Base-by-base conservation (phyloP, 1,140 invertebrate genomes). In the Pachyrhynchus sulphureomaculatus region DNA sequence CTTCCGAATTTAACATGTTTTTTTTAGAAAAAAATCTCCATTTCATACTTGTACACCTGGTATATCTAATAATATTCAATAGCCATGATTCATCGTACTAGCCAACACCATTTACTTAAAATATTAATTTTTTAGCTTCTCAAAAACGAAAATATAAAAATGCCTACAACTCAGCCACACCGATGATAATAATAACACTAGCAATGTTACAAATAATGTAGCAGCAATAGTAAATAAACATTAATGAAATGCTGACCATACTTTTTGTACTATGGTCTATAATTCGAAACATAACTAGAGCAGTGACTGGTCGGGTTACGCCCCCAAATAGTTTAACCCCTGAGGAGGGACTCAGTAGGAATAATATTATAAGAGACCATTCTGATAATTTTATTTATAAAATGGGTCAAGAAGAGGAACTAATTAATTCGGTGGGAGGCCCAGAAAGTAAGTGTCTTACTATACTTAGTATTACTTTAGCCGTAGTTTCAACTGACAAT, bases 211-310 rank as follows among this genome's bases (percentile, higher is more conserved):
- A 9, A n/a, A 6, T 10, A 42, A 49, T 60, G 57, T 52, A 62
- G 44, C 34, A 39, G 23, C 5, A 61, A 45, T n/a, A 47, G 36
- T 21, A 36, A 15, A 9, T 24, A 53, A 34, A 37, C n/a, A 55
- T 36, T 32, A 45, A 61, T 66, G 75, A 70, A 68, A 79, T 79
- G 77, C 71, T 79, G 67, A 76, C 77, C 57, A 53, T 79, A 71
- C 66, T 78, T 45, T 75, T 77, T 64, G 65, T 76, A 66, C 61
- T 79, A 72, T 79, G 77, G 77, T 75, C 76, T 54, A 65, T 79
- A 21, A 73, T 77, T 57, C 75, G 75, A 54, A 72, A 70, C 62
- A 55, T 74, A 42, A 71, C 62, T 62, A 72, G 68, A 47, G 49
- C 68, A 41, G 59, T 61, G 29, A 53, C 58, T 15, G 58, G 47